A percentile compares a stretch with the other conserved stretches of the same genome.
Evolutionary conservation across 2,888 invertebrate species (phyloP).

Genomic region (Empis stercorea): DNA sequence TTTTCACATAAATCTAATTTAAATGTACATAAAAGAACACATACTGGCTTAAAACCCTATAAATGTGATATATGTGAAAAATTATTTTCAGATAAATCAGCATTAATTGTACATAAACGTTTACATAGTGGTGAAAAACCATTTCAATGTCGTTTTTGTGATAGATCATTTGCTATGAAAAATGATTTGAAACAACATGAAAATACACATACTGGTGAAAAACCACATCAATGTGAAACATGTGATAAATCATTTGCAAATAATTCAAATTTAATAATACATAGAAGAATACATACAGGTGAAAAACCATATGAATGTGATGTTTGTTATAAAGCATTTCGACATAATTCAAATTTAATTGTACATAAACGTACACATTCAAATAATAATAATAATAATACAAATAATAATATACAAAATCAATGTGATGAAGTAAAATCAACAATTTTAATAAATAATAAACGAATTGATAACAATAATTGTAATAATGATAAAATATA

Average conservation of each 20-base stretch:
- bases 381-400: too few relatives aligned
- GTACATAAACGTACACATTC: not conserved
- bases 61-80: not conserved
- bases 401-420: too few relatives aligned
- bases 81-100: not conserved
- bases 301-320: not conserved
- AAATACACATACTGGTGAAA: not conserved
- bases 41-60: not conserved
- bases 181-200: not conserved
- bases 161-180: not conserved
- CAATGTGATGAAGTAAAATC: too few relatives aligned
- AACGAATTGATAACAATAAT: too few relatives aligned
- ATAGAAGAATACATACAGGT: not conserved
- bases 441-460: too few relatives aligned
- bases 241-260: not conserved
- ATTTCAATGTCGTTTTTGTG: not conserved
- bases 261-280: not conserved
- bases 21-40: not conserved
- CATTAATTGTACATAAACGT: not conserved
- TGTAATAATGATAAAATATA: too few relatives aligned
- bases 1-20: not conserved
- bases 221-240: not conserved
- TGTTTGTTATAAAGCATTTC: not conserved
- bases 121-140: not conserved
- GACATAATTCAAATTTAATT: not conserved